These are phyloP conservation scores for Hafferia zeledoni DNA, from an alignment of 2,797 vertebrate genomes.

Conservation along the genomic window DNA sequence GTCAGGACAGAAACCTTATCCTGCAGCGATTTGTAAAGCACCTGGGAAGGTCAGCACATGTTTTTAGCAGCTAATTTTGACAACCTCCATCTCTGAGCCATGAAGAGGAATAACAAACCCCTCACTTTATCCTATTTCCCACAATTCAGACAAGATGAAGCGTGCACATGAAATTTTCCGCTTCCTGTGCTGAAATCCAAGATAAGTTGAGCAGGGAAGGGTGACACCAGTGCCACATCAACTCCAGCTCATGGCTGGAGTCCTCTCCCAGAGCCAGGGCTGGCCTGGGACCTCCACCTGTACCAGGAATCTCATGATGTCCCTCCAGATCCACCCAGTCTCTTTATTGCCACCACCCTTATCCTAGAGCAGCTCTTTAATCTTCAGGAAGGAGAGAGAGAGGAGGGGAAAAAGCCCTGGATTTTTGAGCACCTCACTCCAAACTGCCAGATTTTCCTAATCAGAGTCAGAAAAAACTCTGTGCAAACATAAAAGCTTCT, in stretches of 20 bases:
- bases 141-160: neutral
- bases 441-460: neutral
- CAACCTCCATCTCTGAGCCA: neutral
- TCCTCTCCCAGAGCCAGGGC: neutral
- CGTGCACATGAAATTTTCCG: neutral
- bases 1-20: neutral
- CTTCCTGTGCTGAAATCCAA: neutral
- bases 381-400: neutral
- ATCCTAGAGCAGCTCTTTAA: neutral
- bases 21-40: neutral
- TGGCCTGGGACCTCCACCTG: neutral
- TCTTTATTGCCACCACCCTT: neutral
- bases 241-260: neutral
- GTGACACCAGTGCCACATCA: neutral
- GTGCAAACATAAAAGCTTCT: neutral
- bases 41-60: neutral
- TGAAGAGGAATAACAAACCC: neutral
- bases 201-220: neutral
- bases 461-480: neutral
- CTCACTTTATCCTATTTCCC: neutral
- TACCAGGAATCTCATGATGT: neutral
- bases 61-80: constrained; percentile 30
- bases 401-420: fast-evolving
- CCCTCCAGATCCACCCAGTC: neutral
- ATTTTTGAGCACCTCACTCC: neutral